Base-by-base conservation (phyloP, 2,113 vertebrate genomes). In the Gambusia holbrooki region DNA sequence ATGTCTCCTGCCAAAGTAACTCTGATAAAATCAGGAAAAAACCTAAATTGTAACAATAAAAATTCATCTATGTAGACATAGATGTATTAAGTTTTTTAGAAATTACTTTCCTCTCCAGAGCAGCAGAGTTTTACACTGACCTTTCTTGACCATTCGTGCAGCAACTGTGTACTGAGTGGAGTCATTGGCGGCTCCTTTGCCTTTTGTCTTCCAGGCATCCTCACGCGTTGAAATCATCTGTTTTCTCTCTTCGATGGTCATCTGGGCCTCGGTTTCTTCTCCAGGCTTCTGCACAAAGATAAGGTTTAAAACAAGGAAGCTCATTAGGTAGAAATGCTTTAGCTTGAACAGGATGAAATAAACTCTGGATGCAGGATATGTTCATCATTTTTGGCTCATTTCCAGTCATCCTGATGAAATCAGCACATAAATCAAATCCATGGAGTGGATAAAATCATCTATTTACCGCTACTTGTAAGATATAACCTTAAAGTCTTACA, bases 131-230 rank as follows among this genome's bases (percentile, higher is more conserved):
- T 12, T 67, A 13, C 76, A 40, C 96, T 89, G 77, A 99, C 98
- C 98, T 97, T 98, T 98, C 92, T 97, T 98, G 74, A 99, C 96
- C 98, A 99, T 99, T 27, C 97, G 95, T 3, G 96, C 96, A 0
- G 97, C 97, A 77, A 99, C 98, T 0, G 98, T 97, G 93, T 99
- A 99, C 90, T 99, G 98, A 0, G 94, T 95, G 58, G 98, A 99
- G 90, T 99, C 97, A 4, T 99, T 99, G 87, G 97, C 95, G 8
- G 95, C 97, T 51, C 98, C 98, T 85, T 91, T 95, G 68, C 98
- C 98, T 81, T 92, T 96, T 0, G 93, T 92, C 83, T 97, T 97
- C 98, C 98, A 99, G 67, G 97, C 96, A 62, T 99, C 97, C 86
- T 99, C 98, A 13, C 96, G 91, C 35, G 95, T 93, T 0, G 95